Conservation (phyloP, 2,888 invertebrate genomes). For the Ochlodes sylvanus region DNA sequence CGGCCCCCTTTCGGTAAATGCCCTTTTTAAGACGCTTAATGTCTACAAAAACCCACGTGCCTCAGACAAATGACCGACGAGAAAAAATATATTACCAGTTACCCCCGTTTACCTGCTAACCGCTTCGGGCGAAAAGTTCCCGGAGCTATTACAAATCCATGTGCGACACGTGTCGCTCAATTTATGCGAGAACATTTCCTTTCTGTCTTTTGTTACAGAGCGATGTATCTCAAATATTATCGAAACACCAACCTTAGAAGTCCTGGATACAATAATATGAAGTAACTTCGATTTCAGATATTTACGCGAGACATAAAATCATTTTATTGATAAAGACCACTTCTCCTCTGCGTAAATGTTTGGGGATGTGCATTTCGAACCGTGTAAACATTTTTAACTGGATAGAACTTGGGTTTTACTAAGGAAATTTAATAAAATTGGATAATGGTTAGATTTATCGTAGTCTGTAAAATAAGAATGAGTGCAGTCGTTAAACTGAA, state of each 20-base stretch:
- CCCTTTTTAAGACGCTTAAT: slow-evolving; percentile 70
- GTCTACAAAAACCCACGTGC: slow-evolving; percentile 71
- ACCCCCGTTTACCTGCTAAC: slow-evolving; percentile 34
- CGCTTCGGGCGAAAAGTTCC: neutral
- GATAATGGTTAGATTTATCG: too few species aligned
- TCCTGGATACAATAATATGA: slow-evolving; percentile 23
- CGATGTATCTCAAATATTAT: slow-evolving; percentile 5
- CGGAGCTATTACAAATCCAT: neutral
- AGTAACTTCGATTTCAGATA: slow-evolving; percentile 34
- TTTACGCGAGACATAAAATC: slow-evolving; percentile 34
- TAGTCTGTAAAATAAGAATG: too few species aligned
- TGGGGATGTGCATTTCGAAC: slow-evolving; percentile 5
- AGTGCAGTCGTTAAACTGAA: too few species aligned
- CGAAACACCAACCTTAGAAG: neutral
- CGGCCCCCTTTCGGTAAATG: slow-evolving; percentile 53
- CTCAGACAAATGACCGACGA: slow-evolving; percentile 68
- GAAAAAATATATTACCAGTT: slow-evolving; percentile 63
- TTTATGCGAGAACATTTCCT: neutral
- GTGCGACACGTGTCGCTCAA: slow-evolving; percentile 2
- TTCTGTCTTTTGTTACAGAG: neutral
- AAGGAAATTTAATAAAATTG: slow-evolving; percentile 6
- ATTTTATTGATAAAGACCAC: slow-evolving; percentile 33
- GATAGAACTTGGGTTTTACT: slow-evolving; percentile 8
- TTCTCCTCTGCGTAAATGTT: slow-evolving; percentile 11
- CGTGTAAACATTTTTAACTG: slow-evolving; percentile 29